These are phyloP conservation scores for Channa argus DNA, from an alignment of 2,113 vertebrate species.

Conservation along the genomic window DNA sequence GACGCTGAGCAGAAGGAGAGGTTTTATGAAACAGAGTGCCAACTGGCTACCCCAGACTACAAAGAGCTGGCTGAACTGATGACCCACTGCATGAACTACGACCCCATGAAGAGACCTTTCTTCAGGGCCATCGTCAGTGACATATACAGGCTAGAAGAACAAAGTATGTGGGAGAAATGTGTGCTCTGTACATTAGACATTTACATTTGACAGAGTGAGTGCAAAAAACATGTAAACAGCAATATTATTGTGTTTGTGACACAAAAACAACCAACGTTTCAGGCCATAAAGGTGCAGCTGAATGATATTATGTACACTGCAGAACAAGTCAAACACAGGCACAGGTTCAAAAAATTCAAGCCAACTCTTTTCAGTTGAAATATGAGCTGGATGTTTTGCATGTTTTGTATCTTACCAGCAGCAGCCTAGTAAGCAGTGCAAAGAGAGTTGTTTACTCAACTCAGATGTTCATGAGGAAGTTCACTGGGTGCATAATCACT, in stretches of 20 bases:
- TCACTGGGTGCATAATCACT: slow-evolving; percentile 60
- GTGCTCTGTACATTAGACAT: not conserved
- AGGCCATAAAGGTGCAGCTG: not conserved
- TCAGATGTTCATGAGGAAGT: slow-evolving; percentile 69
- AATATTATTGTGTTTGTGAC: not conserved
- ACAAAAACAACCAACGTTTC: not conserved
- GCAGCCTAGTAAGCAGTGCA: slow-evolving; percentile 22
- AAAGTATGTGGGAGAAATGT: slow-evolving; percentile 83
- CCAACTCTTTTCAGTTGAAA: slow-evolving; percentile 27
- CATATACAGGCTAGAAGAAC: slow-evolving; percentile 91
- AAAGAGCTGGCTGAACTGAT: slow-evolving; percentile 94
- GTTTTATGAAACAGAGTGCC: slow-evolving; percentile 91
- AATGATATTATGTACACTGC: not conserved
- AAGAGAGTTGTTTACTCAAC: slow-evolving; percentile 66
- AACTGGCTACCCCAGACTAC: slow-evolving; percentile 91
- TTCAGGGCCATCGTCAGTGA: slow-evolving; percentile 98
- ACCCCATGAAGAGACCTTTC: slow-evolving; percentile 95
- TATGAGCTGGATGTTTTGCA: slow-evolving; percentile 37
- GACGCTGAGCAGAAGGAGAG: slow-evolving; percentile 90
- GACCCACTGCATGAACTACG: slow-evolving; percentile 98
- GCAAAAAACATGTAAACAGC: not conserved
- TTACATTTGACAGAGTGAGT: not conserved
- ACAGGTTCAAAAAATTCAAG: not conserved
- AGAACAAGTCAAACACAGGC: not conserved
- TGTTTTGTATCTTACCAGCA: slow-evolving; percentile 37